Base-by-base conservation (phyloP, 2,797 vertebrate species). In the Spinus pinus region DNA sequence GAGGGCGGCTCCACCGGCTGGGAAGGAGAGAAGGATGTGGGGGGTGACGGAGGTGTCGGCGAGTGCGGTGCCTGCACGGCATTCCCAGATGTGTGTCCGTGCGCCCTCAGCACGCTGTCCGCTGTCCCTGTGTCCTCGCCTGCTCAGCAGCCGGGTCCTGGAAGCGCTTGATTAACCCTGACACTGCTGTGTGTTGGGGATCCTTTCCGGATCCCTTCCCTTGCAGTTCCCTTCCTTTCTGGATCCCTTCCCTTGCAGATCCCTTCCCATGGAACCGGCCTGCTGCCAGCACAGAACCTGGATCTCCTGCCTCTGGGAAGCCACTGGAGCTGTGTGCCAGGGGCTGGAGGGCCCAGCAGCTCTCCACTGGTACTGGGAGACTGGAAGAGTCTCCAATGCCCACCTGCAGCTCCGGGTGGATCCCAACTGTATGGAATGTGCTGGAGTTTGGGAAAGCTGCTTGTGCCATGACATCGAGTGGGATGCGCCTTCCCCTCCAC, bases 11-110 rank as follows among this genome's bases (percentile, higher is more conserved):
- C 94, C 9, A 8, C 75, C 54, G 57, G 96, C 97, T 98, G 96
- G 96, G 86, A 66, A 90, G 95, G 93, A 97, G 85, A 97, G 83
- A 94, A 74, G 84, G 93, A 42, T n/a, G 89, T 4, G 84, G 0
- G 7, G 57, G 69, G 58, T 93, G 58, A 72, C 49, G 33, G 79
- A 33, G 77, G 17, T 8, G 78, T 19, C 5, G 1, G 71, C 0
- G 22, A 57, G 73, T 0, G 7, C 2, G 11, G 77, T 13, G 57
- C 39, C 2, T 3, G 77, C 19, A 2, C 2, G 4, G 73, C 27
- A 4, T 75, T n/a, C 75, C 75, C 14, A 4, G 41, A 6, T 0
- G 72, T 24, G 39, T 28, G 81, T 56, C 85, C 6, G 4, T n/a
- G 64, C 1, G 14, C 21, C 75, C 58, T 25, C 9, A 13, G 58